Percentiles rank a stretch among this genome's conserved stretches.
Conservation (phyloP, 2,888 invertebrate species). For the Leptodirus hochenwartii region DNA sequence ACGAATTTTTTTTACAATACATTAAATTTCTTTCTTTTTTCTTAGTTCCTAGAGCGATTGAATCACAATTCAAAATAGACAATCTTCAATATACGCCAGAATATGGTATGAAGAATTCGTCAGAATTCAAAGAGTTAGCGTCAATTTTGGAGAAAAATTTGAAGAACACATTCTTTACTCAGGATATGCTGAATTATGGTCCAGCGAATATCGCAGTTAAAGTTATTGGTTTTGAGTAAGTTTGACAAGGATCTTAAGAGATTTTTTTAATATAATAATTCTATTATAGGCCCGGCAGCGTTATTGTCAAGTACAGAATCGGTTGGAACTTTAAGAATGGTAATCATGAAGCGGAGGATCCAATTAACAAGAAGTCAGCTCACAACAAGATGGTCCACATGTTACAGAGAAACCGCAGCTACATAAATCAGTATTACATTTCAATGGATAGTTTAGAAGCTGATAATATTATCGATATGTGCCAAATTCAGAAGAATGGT, state of each 20-base stretch:
- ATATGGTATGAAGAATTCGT: conserved; percentile 39
- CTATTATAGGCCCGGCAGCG: conserved; percentile 41
- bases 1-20: conserved; percentile 1
- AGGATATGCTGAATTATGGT: conserved; percentile 31
- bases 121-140: conserved; percentile 41
- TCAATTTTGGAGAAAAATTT: conserved; percentile 38
- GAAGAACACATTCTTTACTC: conserved; percentile 36
- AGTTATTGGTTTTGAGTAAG: conserved; percentile 42
- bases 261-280: conserved; percentile 3
- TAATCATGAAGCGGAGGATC: conserved; percentile 28
- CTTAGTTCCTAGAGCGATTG: conserved; percentile 48
- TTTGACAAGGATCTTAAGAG: conserved; percentile 8
- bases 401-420: conserved; percentile 31
- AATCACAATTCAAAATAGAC: conserved; percentile 47
- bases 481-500: conserved; percentile 41
- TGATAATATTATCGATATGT: conserved; percentile 41
- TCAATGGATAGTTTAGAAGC: conserved; percentile 33
- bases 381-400: conserved; percentile 31
- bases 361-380: conserved; percentile 29
- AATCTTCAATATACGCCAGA: conserved; percentile 42
- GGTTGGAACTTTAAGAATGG: conserved; percentile 41
- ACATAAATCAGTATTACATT: conserved; percentile 25
- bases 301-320: conserved; percentile 44
- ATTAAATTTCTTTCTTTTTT: conserved; percentile 13
- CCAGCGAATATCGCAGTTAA: conserved; percentile 38